phyloP scores from a whole-genome alignment of 92 coral and sea anemone genomes.

The Plumapathes pennacea region DNA sequence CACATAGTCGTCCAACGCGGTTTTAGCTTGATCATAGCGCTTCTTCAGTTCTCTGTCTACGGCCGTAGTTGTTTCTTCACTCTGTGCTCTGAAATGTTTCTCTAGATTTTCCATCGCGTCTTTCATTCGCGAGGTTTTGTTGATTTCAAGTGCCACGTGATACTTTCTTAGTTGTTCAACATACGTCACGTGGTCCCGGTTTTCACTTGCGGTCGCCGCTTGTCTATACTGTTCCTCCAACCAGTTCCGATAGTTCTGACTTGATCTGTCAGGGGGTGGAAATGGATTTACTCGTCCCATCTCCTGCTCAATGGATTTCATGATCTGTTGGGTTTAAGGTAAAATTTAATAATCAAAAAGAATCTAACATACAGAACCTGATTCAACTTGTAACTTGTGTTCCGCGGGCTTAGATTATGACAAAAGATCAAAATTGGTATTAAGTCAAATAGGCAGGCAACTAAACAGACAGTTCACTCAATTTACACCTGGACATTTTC shows the following conservation, averaged over 20 bases:
- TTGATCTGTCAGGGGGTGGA: slow-evolving; percentile 12
- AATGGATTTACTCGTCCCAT: slow-evolving; percentile 1
- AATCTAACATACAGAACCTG: too few species aligned
- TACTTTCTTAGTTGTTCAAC: slow-evolving; percentile 83
- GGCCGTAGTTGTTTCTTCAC: slow-evolving; percentile 29
- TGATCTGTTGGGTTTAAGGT: slow-evolving; percentile 14
- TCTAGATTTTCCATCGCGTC: slow-evolving; percentile 61
- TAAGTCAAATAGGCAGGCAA: too few species aligned
- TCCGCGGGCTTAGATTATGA: too few species aligned
- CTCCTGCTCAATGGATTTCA: slow-evolving; percentile 50
- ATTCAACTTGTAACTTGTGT: too few species aligned
- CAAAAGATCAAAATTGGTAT: too few species aligned
- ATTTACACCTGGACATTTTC: too few species aligned
- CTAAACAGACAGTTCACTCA: too few species aligned
- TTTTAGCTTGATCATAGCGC: slow-evolving; percentile 48
- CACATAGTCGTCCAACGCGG: slow-evolving; percentile 27
- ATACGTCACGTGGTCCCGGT: slow-evolving; percentile 71
- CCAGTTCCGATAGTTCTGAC: slow-evolving; percentile 88
- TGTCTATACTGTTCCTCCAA: slow-evolving; percentile 59
- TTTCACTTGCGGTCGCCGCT: slow-evolving; percentile 32
- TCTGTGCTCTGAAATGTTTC: slow-evolving; percentile 43
- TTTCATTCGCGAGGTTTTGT: slow-evolving; percentile 70
- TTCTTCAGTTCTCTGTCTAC: slow-evolving; percentile 51
- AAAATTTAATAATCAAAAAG: too few species aligned
- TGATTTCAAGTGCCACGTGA: slow-evolving; percentile 77